A percentile compares a stretch with the other conserved stretches of the same genome.
phyloP scores from a whole-genome alignment of 2,797 vertebrate genomes.

The Pristis pectinata region DNA sequence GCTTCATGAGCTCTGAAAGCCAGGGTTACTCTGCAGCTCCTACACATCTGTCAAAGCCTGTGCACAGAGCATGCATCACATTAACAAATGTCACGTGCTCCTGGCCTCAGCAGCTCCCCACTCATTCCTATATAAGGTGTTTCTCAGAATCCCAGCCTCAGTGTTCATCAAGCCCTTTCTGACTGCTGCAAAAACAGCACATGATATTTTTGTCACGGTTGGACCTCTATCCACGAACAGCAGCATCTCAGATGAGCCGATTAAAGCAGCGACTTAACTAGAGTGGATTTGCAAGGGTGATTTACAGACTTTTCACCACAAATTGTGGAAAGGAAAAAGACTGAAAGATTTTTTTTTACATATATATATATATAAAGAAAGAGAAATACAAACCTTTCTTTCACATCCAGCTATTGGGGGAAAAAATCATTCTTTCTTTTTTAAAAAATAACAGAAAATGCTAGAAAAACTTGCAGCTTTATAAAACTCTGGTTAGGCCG shows the following conservation, averaged over 20 bases:
- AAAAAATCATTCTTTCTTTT: no score
- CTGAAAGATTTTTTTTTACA: neutral
- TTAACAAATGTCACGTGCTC: neutral
- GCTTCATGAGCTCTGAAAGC: neutral
- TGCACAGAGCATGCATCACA: neutral
- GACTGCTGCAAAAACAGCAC: neutral
- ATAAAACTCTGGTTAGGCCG: no score
- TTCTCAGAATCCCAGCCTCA: neutral
- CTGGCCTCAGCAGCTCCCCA: neutral
- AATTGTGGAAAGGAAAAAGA: neutral
- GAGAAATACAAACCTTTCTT: no score
- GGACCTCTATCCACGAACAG: neutral
- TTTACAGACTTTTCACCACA: neutral
- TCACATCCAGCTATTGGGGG: no score
- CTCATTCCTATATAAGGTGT: conserved; percentile 14
- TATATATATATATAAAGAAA: neutral
- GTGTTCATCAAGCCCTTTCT: neutral
- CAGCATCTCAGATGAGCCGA: neutral
- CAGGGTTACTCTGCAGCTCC: neutral
- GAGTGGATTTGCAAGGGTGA: neutral
- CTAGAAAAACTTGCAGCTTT: no score
- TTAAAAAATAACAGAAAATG: no score
- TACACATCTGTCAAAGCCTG: neutral
- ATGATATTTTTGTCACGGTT: neutral
- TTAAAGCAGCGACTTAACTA: neutral